These are phyloP conservation scores for Drosophila bipectinata DNA, from an alignment of 1,140 invertebrate genomes.

Conservation along the genomic window DNA sequence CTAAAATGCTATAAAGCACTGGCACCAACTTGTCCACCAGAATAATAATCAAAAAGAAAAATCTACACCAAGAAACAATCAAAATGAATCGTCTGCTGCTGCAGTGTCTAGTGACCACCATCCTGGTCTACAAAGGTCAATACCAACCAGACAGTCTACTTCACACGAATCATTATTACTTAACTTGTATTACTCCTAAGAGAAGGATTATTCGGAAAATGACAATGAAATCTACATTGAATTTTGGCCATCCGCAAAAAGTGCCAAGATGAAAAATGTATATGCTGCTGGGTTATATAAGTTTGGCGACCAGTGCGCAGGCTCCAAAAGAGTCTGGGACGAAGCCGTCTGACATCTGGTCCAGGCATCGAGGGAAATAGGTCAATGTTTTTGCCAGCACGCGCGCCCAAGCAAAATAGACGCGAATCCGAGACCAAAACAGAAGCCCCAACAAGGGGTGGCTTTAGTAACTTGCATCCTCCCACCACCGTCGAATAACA, in stretches of 20 bases:
- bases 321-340: constrained; percentile 43
- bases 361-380: constrained; percentile 60
- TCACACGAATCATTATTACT: not conserved
- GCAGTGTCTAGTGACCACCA: constrained; percentile 69
- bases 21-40: not conserved
- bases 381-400: constrained; percentile 72
- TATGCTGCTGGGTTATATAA: constrained; percentile 76
- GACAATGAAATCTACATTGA: not conserved
- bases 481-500: constrained; percentile 6
- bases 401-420: constrained; percentile 52
- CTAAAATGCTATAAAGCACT: constrained; percentile 51
- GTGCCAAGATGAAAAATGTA: constrained; percentile 69
- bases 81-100: constrained; percentile 76
- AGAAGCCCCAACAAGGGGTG: constrained; percentile 39
- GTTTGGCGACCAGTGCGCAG: constrained; percentile 62
- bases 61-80: constrained; percentile 11
- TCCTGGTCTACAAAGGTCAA: constrained; percentile 76
- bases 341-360: constrained; percentile 34
- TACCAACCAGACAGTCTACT: not conserved
- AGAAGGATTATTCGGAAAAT: not conserved
- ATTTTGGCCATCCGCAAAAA: constrained; percentile 15
- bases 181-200: not conserved
- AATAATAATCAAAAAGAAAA: constrained; percentile 7
- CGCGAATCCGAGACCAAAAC: constrained; percentile 66
- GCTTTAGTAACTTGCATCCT: constrained; percentile 1